Evolutionary conservation across 2,113 vertebrate genomes (phyloP).

Genomic region (Xiphophorus hellerii): DNA sequence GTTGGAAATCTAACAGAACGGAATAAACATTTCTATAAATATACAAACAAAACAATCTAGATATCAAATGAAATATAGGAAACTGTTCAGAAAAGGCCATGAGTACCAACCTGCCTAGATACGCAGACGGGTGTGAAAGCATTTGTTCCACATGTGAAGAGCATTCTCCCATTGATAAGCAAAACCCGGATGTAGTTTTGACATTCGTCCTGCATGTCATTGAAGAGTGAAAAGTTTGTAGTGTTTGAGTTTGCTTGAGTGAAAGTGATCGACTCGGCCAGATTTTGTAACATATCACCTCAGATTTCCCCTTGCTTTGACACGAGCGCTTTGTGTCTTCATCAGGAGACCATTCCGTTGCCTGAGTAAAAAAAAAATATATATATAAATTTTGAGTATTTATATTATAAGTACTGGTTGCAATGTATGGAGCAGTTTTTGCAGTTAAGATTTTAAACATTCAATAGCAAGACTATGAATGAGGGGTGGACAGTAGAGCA

Average conservation of each 20-base stretch:
- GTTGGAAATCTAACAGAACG: slow-evolving; percentile 81
- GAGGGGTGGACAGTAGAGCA: too few relatives aligned
- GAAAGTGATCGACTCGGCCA: neutral
- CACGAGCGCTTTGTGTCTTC: slow-evolving; percentile 91
- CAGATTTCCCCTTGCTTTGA: slow-evolving; percentile 95
- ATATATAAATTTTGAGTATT: neutral
- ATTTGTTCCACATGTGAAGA: slow-evolving; percentile 94
- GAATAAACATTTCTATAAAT: neutral
- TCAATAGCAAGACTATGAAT: too few relatives aligned
- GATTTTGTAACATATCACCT: slow-evolving; percentile 77
- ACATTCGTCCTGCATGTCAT: slow-evolving; percentile 87
- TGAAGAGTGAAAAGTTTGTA: neutral
- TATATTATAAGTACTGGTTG: neutral
- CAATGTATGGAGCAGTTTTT: neutral
- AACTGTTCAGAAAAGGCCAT: neutral
- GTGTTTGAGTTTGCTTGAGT: neutral
- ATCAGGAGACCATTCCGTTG: slow-evolving; percentile 90
- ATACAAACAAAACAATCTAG: neutral
- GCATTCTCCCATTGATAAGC: slow-evolving; percentile 82
- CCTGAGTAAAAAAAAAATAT: slow-evolving; percentile 69
- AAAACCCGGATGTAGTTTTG: slow-evolving; percentile 96
- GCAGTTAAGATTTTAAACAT: neutral
- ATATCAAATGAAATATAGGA: too few relatives aligned
- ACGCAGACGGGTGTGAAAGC: slow-evolving; percentile 92
- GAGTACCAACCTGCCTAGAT: slow-evolving; percentile 83